Percentiles rank a stretch among this genome's conserved stretches.
phyloP scores from a whole-genome alignment of 1,140 invertebrate species.

The Helicorthomorpha holstii region DNA sequence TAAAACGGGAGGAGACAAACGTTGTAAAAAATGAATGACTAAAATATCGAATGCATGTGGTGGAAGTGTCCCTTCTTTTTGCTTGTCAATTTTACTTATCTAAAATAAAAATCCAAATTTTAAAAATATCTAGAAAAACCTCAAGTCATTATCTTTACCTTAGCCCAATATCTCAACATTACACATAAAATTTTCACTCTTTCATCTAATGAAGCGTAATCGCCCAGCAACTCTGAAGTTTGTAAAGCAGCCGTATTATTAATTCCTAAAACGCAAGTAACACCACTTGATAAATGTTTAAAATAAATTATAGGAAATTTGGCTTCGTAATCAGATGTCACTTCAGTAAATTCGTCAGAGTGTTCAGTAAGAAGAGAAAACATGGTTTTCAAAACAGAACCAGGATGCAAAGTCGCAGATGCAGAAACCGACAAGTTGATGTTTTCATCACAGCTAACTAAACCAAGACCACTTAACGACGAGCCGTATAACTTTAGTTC shows the following conservation, averaged over 20 bases:
- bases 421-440: slow-evolving; percentile 18
- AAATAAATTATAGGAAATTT: slow-evolving; percentile 22
- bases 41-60: slow-evolving; percentile 21
- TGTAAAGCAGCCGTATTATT: slow-evolving; percentile 17
- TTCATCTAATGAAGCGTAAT: slow-evolving; percentile 20
- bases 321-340: slow-evolving; percentile 21
- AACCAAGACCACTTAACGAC: slow-evolving; percentile 18
- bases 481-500: slow-evolving; percentile 22
- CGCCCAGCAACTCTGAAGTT: slow-evolving; percentile 17
- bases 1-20: slow-evolving; percentile 19
- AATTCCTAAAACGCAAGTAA: slow-evolving; percentile 18
- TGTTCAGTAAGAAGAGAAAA: slow-evolving; percentile 11
- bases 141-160: slow-evolving; percentile 14
- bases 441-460: slow-evolving; percentile 21
- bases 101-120: slow-evolving; percentile 11
- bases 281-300: slow-evolving; percentile 11
- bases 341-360: slow-evolving; percentile 11
- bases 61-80: slow-evolving; percentile 23
- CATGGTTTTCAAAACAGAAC: slow-evolving; percentile 15
- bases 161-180: slow-evolving; percentile 22
- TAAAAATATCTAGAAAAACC: not conserved
- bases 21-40: slow-evolving; percentile 24
- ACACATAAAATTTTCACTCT: slow-evolving; percentile 18
- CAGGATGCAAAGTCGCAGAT: slow-evolving; percentile 9
- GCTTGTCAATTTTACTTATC: slow-evolving; percentile 23